These are phyloP conservation scores for Atlantisia rogersi DNA, from an alignment of 2,113 vertebrate species.

Conservation along the genomic window DNA sequence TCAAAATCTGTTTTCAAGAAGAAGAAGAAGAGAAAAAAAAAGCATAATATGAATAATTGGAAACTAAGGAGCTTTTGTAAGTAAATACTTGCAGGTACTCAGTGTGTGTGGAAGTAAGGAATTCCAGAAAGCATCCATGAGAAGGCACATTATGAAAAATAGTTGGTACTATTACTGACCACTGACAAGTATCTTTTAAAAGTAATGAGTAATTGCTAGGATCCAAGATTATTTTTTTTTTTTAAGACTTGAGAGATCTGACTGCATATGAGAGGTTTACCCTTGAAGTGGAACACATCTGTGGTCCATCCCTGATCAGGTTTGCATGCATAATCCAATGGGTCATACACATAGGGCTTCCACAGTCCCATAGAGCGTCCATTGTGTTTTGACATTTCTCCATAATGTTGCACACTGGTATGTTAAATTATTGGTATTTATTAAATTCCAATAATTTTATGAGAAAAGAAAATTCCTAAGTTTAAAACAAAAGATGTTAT, in stretches of 20 bases:
- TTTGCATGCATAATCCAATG: neutral
- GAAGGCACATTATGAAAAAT: neutral
- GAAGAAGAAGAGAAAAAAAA: conserved; percentile 18
- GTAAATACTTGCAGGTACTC: conserved; percentile 56
- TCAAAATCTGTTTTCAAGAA: conserved; percentile 74
- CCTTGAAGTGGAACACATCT: neutral
- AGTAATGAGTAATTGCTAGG: neutral
- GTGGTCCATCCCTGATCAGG: neutral
- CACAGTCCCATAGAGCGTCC: neutral
- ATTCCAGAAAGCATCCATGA: neutral
- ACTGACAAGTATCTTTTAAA: neutral
- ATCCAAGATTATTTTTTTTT: neutral
- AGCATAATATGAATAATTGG: conserved; percentile 67
- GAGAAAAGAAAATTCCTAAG: neutral
- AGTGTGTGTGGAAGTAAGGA: neutral
- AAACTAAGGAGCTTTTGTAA: conserved; percentile 60
- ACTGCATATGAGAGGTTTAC: neutral
- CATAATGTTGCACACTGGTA: neutral
- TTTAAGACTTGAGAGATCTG: neutral
- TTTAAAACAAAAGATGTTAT: neutral
- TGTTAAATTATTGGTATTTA: neutral
- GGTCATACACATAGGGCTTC: neutral
- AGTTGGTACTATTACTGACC: neutral
- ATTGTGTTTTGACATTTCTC: neutral
- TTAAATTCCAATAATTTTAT: neutral